These are phyloP conservation scores for Leptinotarsa rubiginosa DNA, from an alignment of 2,888 invertebrate genomes.

Conservation along the genomic window DNA sequence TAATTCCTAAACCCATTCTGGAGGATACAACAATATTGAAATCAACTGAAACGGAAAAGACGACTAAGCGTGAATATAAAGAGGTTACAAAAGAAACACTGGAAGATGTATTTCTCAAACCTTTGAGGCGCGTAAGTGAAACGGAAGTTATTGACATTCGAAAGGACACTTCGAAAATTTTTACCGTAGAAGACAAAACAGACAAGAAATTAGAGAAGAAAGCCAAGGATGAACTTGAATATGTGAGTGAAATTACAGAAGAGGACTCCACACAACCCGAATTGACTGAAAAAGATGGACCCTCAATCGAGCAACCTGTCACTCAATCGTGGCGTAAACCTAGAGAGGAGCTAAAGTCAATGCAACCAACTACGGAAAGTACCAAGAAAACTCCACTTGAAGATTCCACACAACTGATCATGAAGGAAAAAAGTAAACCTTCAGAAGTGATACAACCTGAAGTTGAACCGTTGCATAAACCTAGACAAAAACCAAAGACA, in stretches of 20 bases:
- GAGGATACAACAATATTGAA: conserved; percentile 51
- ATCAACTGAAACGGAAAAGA: conserved; percentile 11
- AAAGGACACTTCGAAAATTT: conserved; percentile 41
- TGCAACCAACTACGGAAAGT: conserved; percentile 60
- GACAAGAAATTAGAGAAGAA: conserved; percentile 12
- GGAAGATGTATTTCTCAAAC: conserved; percentile 69
- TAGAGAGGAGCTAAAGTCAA: conserved; percentile 69
- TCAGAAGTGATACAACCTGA: conserved; percentile 54
- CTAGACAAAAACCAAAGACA: conserved; percentile 28
- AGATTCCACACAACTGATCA: conserved; percentile 46
- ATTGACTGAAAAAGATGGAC: conserved; percentile 61
- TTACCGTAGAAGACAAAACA: conserved; percentile 38
- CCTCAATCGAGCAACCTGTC: conserved; percentile 36
- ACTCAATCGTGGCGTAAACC: conserved; percentile 53
- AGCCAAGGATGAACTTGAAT: conserved; percentile 14
- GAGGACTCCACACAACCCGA: conserved; percentile 64
- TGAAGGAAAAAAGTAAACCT: conserved; percentile 47
- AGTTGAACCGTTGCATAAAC: conserved; percentile 52
- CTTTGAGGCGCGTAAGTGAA: conserved; percentile 56
- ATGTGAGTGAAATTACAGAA: conserved; percentile 60
- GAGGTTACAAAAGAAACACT: conserved; percentile 63
- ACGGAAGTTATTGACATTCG: conserved; percentile 53
- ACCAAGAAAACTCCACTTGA: conserved; percentile 21
- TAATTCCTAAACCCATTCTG: conserved; percentile 48
- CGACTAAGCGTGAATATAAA: conserved; percentile 64